These are phyloP conservation scores for Callimorpha dominula DNA, from an alignment of 2,888 invertebrate genomes.

Conservation along the genomic window DNA sequence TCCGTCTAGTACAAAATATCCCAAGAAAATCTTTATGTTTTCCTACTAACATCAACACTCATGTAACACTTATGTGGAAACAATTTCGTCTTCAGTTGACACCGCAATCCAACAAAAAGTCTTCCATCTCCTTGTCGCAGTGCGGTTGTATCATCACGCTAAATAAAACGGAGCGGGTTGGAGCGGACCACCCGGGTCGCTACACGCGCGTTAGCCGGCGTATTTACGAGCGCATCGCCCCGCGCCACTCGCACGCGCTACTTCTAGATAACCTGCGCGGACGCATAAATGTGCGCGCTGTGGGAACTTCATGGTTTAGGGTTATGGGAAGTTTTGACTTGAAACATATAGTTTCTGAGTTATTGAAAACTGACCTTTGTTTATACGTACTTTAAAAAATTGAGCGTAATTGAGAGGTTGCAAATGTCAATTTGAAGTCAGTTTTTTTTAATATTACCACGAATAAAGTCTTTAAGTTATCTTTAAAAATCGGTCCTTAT, in stretches of 20 bases:
- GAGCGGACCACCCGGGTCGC: constrained; percentile 72
- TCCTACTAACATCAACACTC: constrained; percentile 2
- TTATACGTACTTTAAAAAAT: too few relatives aligned
- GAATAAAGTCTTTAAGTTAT: too few relatives aligned
- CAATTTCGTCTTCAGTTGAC: constrained; percentile 22
- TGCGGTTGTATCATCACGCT: constrained; percentile 49
- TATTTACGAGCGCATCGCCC: constrained; percentile 68
- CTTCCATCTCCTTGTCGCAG: constrained; percentile 25
- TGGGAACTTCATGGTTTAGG: constrained; percentile 33
- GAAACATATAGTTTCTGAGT: neutral
- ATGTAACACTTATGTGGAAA: constrained; percentile 8
- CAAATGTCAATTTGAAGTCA: too few relatives aligned
- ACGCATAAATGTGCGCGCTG: constrained; percentile 41
- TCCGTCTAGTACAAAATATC: neutral
- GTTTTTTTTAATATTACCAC: too few relatives aligned
- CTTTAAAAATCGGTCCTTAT: too few relatives aligned
- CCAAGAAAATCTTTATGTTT: constrained; percentile 1
- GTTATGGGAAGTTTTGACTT: constrained; percentile 15
- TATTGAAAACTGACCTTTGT: too few relatives aligned
- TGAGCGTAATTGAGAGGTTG: too few relatives aligned
- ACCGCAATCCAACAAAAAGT: constrained; percentile 29
- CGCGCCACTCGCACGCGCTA: constrained; percentile 42
- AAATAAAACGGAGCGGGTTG: constrained; percentile 53
- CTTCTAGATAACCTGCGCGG: constrained; percentile 58
- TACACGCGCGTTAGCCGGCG: constrained; percentile 66